Evolutionary conservation across 2,113 vertebrate species (phyloP).

Genomic region (human (Homo sapiens)): DNA sequence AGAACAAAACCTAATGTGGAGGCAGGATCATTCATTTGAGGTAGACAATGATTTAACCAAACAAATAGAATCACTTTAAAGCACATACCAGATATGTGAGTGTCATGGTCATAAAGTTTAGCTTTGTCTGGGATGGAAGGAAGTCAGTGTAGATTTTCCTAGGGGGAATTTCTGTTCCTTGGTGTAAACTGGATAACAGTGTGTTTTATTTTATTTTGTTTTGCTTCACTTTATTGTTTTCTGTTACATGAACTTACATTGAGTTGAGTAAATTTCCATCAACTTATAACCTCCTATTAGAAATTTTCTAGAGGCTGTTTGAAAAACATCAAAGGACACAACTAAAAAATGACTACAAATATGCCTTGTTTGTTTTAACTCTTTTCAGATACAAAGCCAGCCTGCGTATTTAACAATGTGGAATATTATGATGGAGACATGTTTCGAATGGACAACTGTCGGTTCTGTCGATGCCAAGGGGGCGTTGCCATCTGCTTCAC

Average conservation of each 20-base stretch:
- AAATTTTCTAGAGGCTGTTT: neutral
- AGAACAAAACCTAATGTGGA: neutral
- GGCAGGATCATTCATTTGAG: neutral
- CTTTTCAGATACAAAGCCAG: constrained; percentile 89
- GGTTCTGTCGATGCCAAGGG: constrained; percentile 92
- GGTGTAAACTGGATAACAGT: neutral
- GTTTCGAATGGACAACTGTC: constrained; percentile 93
- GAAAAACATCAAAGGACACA: neutral
- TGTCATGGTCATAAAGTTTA: neutral
- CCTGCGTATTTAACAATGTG: constrained; percentile 90
- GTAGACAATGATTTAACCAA: constrained; percentile 8
- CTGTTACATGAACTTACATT: neutral
- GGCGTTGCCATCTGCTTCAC: constrained; percentile 93
- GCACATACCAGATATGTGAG: neutral
- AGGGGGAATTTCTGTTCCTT: neutral
- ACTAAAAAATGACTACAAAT: constrained; percentile 1
- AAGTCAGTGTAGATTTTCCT: neutral
- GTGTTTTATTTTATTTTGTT: neutral
- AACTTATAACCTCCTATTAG: neutral
- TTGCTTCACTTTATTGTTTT: neutral
- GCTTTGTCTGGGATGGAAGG: neutral
- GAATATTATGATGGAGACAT: constrained; percentile 92
- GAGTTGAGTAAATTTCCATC: neutral
- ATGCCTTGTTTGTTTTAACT: neutral
- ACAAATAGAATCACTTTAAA: neutral